Evolutionary conservation across 2,888 invertebrate genomes (phyloP).

Genomic region (Brenthis hecate): DNA sequence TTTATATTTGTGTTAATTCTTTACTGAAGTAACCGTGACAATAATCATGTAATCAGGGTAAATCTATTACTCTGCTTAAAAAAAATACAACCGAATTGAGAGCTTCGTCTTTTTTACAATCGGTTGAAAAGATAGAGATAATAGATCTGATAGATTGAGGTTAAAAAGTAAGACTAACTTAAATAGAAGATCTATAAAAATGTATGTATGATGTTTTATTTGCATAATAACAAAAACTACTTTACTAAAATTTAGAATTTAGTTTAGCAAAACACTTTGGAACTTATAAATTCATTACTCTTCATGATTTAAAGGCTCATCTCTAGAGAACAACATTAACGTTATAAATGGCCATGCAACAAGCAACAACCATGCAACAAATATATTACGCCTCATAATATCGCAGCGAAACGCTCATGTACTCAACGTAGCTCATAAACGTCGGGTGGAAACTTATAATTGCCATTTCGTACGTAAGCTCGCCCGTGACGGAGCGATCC

Average conservation of each 20-base stretch:
- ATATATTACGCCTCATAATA: constrained; percentile 23
- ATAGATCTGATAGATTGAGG: no score
- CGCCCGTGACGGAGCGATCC: constrained; percentile 2
- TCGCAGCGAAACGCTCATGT: constrained; percentile 13
- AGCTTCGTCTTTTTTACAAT: no score
- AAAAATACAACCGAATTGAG: no score
- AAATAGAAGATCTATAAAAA: no score
- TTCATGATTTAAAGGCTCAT: constrained; percentile 18
- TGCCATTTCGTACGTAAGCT: constrained; percentile 25
- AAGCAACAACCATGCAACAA: constrained; percentile 15
- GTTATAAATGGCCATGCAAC: constrained; percentile 21
- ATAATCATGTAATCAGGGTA: no score
- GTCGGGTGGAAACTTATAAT: constrained; percentile 27
- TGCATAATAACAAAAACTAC: background rate
- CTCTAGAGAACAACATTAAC: constrained; percentile 19
- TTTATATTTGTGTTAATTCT: no score
- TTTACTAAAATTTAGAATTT: constrained; percentile 2
- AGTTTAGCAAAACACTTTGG: constrained; percentile 1
- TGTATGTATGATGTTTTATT: no score
- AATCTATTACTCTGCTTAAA: no score
- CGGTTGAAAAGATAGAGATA: no score
- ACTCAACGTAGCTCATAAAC: constrained; percentile 25
- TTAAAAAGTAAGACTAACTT: no score
- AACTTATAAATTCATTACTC: constrained; percentile 1
- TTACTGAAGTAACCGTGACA: no score